Evolutionary conservation across 2,888 invertebrate genomes (phyloP), one percentile per base, ranked within the genome.

Genomic region (Prosapia bicincta): DNA sequence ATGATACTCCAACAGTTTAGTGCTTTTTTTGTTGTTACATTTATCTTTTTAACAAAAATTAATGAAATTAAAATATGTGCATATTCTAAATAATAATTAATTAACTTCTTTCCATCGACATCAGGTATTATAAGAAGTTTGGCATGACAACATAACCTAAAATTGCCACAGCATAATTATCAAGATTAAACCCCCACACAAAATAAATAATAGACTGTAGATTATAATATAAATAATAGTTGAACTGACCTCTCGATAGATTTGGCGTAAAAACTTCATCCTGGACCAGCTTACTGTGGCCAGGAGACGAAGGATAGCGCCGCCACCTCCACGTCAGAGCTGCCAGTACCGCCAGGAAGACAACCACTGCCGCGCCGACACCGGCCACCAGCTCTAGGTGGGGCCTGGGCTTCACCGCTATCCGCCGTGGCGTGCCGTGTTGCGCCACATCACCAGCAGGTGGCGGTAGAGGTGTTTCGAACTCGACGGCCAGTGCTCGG

Each of bases 281-380:
- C 23, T 69, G 30, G 10, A 10, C 69, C 15, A 20, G 54, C 26
- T 24, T 25, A 1, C 15, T 26, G n/a, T 54, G 30, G 1, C 10
- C 65, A 67, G 54, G 10, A 24, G 43, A 13, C 65, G 75, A 26
- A 66, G 75, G 32, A 81, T 88, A 87, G 54, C 88, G 87, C 82
- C 88, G 86, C 83, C 88, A 88, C 83, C 88, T 87, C 88, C 88
- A 89, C 70, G 88, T 84, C 32, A 87, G 83, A 26, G 89, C 85
- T 66, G 86, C 87, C 28, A 89, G 82, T 26, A 90, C 85, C 72
- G 90, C 86, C 9, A 85, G 81, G 80, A 86, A 86, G 73, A 86
- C 80, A 23, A 86, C 78, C 26, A 87, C 82, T 38, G 90, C 90
- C 78, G 89, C 89, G 76, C 89, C 85, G 78, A 88, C 88, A n/a